Base-by-base conservation (phyloP, 2,888 invertebrate species). In the Itoplectis maculator region DNA sequence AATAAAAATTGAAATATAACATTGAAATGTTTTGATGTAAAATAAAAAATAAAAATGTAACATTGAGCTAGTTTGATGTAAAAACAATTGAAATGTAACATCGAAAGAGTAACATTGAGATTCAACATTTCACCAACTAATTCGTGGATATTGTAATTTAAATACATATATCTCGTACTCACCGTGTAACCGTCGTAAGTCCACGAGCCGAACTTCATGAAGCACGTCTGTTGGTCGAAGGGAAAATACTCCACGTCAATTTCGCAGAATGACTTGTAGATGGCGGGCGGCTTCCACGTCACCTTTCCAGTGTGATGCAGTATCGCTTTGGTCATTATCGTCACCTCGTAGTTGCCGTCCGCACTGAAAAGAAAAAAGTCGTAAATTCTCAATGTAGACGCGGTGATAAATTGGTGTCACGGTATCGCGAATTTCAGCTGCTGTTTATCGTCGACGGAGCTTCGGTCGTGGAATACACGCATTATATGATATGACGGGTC, bases 311-410 rank as follows among this genome's bases (percentile, higher is more conserved):
- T 97, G 93, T 97, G 97, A 92, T 98, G 97, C 77, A 99, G 95
- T 89, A 98, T 98, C 86, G 98, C 99, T 94, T 99, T 99, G 87
- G 99, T 99, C 97, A 98, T 98, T 93, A 99, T 97, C 89, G 98
- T 99, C 92, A 99, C 98, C 94, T 98, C 98, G 94, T 99, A 99
- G 94, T 98, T 98, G 86, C 99, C 99, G 93, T 99, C 99, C 88
- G 99, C 99, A 93, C 99, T 99, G 95, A 8, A 84, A 85, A 61
- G 59, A 59, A 7, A 37, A 56, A 74, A n/a, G n/a, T n/a, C n/a
- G 1, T 90, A 86, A 35, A 76, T 69, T 45, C 15, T 54, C 13
- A 11, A 54, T 54, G 54, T 51, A 18, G 29, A 29, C 29, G 5
- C 29, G 29, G 29, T 29, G 3, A 29, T 29, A 29, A 29, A 29